Base-by-base conservation (phyloP, 2,888 invertebrate genomes). In the Cyaniris semiargus region DNA sequence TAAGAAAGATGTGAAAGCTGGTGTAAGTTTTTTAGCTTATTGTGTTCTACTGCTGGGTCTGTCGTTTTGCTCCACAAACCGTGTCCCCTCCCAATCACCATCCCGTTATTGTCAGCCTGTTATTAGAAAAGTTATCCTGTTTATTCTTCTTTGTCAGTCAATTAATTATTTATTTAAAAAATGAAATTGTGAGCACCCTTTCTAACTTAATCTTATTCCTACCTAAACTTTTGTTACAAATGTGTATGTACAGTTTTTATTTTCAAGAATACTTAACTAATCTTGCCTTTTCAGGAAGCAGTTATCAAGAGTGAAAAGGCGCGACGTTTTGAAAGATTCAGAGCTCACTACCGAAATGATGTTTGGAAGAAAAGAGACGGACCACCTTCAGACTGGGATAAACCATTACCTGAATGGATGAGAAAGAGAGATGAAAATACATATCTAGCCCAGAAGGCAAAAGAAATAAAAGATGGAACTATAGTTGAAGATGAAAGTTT, bases 341-440 rank as follows among this genome's bases (percentile, higher is more conserved):
- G 88, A 78, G 95, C 95, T 0, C 97, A 98, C 87, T 95, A 95
- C 81, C 89, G 86, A 76, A 98, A 98, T 88, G 94, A 96, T 86
- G 94, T 96, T 0, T 98, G 98, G 98, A 94, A 96, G 83, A 96
- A 95, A 86, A 91, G 98, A 70, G 94, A 94, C 7, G 84, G 91
- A 56, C 98, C 98, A 0, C 98, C 98, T 0, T 90, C 93, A 76
- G 96, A 97, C 87, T 98, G 98, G 98, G 95, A 96, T 80, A 95
- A 95, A 80, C 97, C 97, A 0, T 87, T 98, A 78, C 98, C 98
- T 0, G 96, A 96, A 7, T 96, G 96, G 95, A 91, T 98, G 88
- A 88, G 87, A 23, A 95, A 97, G 84, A 94, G 95, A 83, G 95
- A 96, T 83, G 95, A 96, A 85, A 91, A 95, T 79, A 95, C 96